Conservation (phyloP, 2,113 vertebrate genomes). For the Enhydra lutris region DNA sequence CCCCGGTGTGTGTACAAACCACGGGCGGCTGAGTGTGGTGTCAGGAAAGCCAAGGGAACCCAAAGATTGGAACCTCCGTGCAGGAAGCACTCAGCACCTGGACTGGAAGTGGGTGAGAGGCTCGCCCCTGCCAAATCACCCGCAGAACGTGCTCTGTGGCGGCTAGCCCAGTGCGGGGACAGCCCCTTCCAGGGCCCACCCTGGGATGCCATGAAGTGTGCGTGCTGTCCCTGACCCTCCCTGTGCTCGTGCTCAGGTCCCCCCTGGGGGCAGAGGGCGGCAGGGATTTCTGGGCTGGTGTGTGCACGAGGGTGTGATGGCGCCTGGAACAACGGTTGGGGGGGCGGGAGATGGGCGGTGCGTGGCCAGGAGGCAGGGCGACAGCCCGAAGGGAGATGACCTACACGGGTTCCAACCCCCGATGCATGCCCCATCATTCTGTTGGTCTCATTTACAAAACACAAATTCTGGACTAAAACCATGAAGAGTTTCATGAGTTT, state of each 20-base stretch:
- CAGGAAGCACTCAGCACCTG: not conserved
- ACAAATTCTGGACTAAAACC: too few relatives aligned
- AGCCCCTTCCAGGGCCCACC: not conserved
- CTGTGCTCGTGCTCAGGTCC: not conserved
- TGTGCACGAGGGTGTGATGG: not conserved
- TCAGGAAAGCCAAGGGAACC: not conserved
- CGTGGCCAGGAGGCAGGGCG: not conserved
- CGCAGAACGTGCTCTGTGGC: not conserved
- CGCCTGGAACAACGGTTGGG: rapidly evolving
- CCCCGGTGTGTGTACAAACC: rapidly evolving
- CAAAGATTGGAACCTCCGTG: not conserved
- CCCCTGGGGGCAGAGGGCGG: not conserved
- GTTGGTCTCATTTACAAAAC: not conserved
- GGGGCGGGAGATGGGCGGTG: rapidly evolving
- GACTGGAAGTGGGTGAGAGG: not conserved
- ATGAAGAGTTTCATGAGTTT: not conserved
- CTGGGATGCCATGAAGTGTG: rapidly evolving
- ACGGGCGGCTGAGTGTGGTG: not conserved
- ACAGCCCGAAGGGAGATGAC: rapidly evolving
- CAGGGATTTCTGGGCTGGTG: not conserved
- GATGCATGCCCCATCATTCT: not conserved
- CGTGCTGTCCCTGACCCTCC: not conserved
- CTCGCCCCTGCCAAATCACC: not conserved
- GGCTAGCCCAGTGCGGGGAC: too few relatives aligned
- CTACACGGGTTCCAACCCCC: too few relatives aligned